phyloP scores from a whole-genome alignment of 2,113 vertebrate genomes.

The Pteropus alecto region DNA sequence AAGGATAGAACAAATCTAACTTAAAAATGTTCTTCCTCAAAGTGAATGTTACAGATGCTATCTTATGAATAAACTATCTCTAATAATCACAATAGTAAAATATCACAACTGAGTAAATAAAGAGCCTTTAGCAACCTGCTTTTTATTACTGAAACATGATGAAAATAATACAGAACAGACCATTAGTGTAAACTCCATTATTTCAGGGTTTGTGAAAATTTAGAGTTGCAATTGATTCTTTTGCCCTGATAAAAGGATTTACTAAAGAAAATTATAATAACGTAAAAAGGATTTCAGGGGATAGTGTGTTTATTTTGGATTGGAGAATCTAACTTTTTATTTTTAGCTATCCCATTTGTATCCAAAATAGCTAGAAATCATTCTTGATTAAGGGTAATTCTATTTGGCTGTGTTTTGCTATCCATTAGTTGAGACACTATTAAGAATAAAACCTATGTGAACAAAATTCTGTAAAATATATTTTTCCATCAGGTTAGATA shows the following conservation, averaged over 20 bases:
- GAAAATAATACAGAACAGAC: not conserved
- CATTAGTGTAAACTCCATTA: not conserved
- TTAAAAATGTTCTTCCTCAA: constrained; percentile 32
- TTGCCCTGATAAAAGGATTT: constrained; percentile 10
- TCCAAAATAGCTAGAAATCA: constrained; percentile 4
- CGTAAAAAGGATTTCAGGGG: not conserved
- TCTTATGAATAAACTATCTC: constrained; percentile 3
- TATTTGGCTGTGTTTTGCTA: not conserved
- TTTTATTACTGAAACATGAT: constrained; percentile 24
- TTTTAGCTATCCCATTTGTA: not conserved
- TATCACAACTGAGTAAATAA: constrained; percentile 26
- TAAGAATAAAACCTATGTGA: not conserved
- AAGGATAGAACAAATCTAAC: not conserved
- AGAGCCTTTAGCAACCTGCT: not conserved
- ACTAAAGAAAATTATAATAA: constrained; percentile 36
- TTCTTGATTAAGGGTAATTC: not conserved
- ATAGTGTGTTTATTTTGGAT: not conserved
- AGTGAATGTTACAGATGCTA: not conserved
- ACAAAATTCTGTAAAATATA: not conserved
- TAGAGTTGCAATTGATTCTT: constrained; percentile 2
- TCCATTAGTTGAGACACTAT: not conserved
- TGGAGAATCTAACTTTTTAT: not conserved
- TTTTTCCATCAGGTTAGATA: not conserved
- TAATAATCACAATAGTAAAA: not conserved
- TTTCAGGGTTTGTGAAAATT: constrained; percentile 26